phyloP scores from a whole-genome alignment of 2,113 vertebrate genomes.

The Cottus gobio region DNA sequence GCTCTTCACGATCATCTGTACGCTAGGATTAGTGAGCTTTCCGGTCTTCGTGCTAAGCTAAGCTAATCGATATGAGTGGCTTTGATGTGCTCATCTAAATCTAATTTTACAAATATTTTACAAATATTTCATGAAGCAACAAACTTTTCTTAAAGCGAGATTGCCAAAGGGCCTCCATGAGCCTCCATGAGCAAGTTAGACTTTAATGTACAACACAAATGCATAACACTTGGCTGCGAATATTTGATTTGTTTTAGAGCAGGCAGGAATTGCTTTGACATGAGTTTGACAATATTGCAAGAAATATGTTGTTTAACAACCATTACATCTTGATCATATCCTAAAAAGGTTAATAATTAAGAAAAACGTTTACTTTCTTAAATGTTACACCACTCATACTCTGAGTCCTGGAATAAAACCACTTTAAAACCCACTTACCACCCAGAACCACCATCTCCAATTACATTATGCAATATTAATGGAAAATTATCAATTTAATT shows the following conservation, averaged over 20 bases:
- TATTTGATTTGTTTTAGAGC: no score
- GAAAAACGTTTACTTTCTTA: not conserved
- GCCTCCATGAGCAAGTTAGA: not conserved
- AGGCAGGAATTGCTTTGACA: not conserved
- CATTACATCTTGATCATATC: not conserved
- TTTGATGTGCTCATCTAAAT: no score
- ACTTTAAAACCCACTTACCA: conserved; percentile 49
- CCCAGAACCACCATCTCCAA: conserved; percentile 33
- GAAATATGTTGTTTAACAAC: conserved; percentile 11
- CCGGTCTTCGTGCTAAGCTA: no score
- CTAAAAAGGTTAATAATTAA: not conserved
- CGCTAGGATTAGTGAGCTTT: no score
- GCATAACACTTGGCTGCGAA: no score
- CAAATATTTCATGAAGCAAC: no score
- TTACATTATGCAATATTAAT: conserved; percentile 31
- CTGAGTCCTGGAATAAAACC: conserved; percentile 31
- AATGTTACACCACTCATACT: not conserved
- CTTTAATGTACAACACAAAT: not conserved
- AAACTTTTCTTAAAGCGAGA: not conserved
- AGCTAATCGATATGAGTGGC: no score
- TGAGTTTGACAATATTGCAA: conserved; percentile 2
- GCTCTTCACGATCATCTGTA: no score
- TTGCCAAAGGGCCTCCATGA: no score
- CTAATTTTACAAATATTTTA: no score
- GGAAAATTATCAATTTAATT: conserved; percentile 46